A percentile compares a stretch with the other conserved stretches of the same genome.
phyloP scores from a whole-genome alignment of 2,113 vertebrate species.

The Paramisgurnus dabryanus region DNA sequence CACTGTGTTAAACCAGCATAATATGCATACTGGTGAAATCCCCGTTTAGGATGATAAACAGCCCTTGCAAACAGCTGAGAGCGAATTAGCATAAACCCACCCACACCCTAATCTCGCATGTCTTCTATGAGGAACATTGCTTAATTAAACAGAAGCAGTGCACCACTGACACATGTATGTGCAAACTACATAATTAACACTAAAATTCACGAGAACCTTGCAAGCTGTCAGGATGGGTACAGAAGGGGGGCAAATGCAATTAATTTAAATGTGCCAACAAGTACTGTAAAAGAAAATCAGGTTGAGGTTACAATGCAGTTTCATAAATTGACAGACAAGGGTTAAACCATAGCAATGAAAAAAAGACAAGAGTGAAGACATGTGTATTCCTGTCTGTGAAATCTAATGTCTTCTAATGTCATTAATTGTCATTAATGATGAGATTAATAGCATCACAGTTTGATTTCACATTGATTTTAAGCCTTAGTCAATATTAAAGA shows the following conservation, averaged over 20 bases:
- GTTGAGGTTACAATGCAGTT: background rate
- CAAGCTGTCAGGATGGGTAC: conserved; percentile 5
- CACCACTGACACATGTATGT: conserved; percentile 20
- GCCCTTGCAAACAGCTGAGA: conserved; percentile 10
- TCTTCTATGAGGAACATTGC: conserved; percentile 20
- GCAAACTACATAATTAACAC: conserved; percentile 36
- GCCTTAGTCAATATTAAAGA: no score
- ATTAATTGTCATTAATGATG: no score
- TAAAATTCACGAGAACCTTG: conserved; percentile 28
- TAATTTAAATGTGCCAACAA: background rate
- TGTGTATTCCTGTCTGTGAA: no score
- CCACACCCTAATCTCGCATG: conserved; percentile 4
- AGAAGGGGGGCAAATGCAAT: conserved; percentile 21
- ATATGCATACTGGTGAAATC: conserved; percentile 13
- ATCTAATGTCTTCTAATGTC: no score
- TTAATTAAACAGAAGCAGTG: conserved; percentile 33
- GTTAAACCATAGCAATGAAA: background rate
- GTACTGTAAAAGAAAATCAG: conserved; percentile 5
- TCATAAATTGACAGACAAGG: background rate
- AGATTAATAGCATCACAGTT: no score
- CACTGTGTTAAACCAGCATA: background rate
- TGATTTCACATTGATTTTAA: no score
- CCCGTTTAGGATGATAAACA: conserved; percentile 26
- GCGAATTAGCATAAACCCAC: conserved; percentile 31
- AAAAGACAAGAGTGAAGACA: no score